Base-by-base conservation (phyloP, 2,113 vertebrate species). In the Eurystomus gularis region DNA sequence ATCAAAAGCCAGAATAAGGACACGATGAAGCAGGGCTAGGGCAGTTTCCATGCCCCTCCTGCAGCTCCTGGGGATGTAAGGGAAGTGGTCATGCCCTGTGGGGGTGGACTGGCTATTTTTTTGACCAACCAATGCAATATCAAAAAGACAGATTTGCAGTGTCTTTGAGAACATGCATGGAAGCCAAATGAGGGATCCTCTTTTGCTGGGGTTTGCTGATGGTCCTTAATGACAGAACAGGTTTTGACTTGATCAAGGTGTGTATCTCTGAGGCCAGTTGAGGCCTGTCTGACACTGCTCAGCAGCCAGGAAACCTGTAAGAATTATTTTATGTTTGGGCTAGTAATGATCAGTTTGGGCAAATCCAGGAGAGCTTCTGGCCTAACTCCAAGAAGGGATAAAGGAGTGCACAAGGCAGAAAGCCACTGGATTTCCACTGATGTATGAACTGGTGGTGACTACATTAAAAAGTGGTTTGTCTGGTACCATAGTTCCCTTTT, bases 71-170 rank as follows among this genome's bases (percentile, higher is more conserved):
- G 51, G 49, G 28, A 31, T 37, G 8, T 49, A 31, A 82, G 24
- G 37, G 40, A 77, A 44, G 17, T 40, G 46, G 54, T 62, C 2
- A 2, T 70, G 37, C 17, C 20, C 13, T 35, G 16, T 51, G 35
- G 15, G 13, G 8, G 7, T 23, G 11, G 19, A 48, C 26, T 10
- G 24, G 11, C 24, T 52, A 66, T 14, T 13, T 72, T 91, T 89
- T 64, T 0, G 0, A 12, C 60, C 42, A 39, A 44, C 2, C 0
- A 5, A 9, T 12, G 12, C 3, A 3, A 0, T 68, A 40, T 55
- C 35, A 28, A 39, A 78, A 57, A 72, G 39, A 17, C 16, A 76
- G 52, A 33, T 66, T 7, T 31, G 17, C 84, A 51, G 6, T 40
- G 9, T 46, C 29, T 23, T 71, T 60, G 23, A 61, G 31, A 81